Base-by-base conservation (phyloP, 1,140 invertebrate species). In the Druon quercuslanigerum region DNA sequence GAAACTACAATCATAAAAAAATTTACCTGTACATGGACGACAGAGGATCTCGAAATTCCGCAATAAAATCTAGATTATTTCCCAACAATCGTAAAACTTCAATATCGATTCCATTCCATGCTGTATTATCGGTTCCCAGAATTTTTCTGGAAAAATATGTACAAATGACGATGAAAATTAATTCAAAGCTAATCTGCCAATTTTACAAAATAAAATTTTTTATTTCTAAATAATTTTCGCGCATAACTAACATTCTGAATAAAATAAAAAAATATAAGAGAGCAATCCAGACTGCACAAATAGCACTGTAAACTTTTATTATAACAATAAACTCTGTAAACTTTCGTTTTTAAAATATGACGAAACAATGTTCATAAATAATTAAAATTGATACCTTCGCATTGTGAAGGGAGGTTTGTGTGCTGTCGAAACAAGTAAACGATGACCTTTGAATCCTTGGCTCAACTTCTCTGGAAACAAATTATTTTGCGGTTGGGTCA, bases 401-500 rank as follows among this genome's bases (percentile, higher is more conserved):
- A 95, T 93, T 14, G 95, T 92, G 87, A 93, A 96, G 0, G 95
- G 95, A 19, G 95, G 95, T 80, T 95, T 94, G 89, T 95, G 91
- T 14, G 93, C 92, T 5, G 94, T 92, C 13, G 94, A 90, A 4
- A 96, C 92, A 51, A 93, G 87, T 84, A 96, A 94, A 60, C 94
- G 92, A 84, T 95, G 94, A n/a, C 95, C 95, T 46, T 94, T 92
- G 83, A 95, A 95, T 13, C 95, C 95, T 20, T 91, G 70, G 0
- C 83, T 86, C 83, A 95, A 93, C 89, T 96, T 96, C 4, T 85
- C 79, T 12, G 95, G 94, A 89, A 95, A 96, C 40, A 96, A 87
- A 87, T 94, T 89, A 0, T 94, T 91, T 17, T 76, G 46, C 33
- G 93, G 84, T 0, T 91, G 89, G 72, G 93, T 92, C 2, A 94